phyloP scores from a whole-genome alignment of 2,888 invertebrate genomes.

The Coecobrya sp. region DNA sequence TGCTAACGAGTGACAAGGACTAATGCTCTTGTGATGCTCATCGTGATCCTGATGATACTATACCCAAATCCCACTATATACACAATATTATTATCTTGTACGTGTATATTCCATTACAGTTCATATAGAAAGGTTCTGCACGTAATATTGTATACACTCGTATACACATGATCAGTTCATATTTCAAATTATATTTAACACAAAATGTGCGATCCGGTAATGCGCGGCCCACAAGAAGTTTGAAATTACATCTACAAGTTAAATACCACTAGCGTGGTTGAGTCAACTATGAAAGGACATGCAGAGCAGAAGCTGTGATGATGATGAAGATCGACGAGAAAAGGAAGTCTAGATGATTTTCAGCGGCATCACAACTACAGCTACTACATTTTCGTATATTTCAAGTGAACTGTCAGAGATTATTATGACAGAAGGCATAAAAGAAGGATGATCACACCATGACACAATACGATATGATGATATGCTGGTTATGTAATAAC shows the following conservation, averaged over 20 bases:
- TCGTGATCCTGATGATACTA: slow-evolving; percentile 25
- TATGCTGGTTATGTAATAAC: slow-evolving; percentile 54
- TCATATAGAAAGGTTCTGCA: no score
- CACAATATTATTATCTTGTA: no score
- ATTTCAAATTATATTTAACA: slow-evolving; percentile 54
- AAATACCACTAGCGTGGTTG: slow-evolving; percentile 23
- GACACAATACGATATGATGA: slow-evolving; percentile 57
- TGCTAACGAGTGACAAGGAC: slow-evolving; percentile 82
- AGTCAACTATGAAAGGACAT: slow-evolving; percentile 43
- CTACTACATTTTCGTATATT: slow-evolving; percentile 20
- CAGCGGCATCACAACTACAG: neutral
- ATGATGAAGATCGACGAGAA: slow-evolving; percentile 80
- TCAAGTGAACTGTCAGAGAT: slow-evolving; percentile 76
- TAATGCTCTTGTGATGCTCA: slow-evolving; percentile 73
- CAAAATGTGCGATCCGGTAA: slow-evolving; percentile 47
- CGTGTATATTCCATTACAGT: no score
- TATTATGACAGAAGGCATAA: slow-evolving; percentile 77
- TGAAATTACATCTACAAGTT: slow-evolving; percentile 73
- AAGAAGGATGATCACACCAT: slow-evolving; percentile 73
- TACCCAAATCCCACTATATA: no score
- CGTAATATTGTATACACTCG: no score
- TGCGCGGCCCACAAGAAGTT: slow-evolving; percentile 67
- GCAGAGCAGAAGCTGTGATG: slow-evolving; percentile 18
- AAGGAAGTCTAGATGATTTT: slow-evolving; percentile 70
- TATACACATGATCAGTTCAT: slow-evolving; percentile 40